A percentile compares a stretch with the other conserved stretches of the same genome.
Conservation (phyloP, 2,113 vertebrate genomes). For the Esox niger region DNA sequence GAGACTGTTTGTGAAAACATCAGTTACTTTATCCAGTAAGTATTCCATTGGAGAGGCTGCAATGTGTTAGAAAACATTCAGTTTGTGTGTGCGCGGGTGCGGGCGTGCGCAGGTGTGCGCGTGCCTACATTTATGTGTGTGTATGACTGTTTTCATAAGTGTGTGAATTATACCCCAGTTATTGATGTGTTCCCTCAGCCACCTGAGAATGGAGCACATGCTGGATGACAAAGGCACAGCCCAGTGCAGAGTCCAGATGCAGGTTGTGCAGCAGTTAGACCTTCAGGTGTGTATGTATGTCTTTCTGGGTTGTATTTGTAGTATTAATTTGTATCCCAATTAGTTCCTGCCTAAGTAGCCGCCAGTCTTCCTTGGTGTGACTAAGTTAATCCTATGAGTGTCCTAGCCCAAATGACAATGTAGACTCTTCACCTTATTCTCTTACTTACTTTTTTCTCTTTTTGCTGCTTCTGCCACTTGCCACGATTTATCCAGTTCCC, state of each 20-base stretch:
- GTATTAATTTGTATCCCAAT: too few relatives aligned
- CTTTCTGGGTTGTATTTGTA: background rate
- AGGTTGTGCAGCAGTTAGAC: conserved; percentile 66
- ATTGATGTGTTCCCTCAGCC: conserved; percentile 36
- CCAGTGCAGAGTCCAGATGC: conserved; percentile 68
- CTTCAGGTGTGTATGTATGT: conserved; percentile 46
- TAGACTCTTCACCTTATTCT: background rate
- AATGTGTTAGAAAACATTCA: too few relatives aligned
- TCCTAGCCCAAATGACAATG: background rate
- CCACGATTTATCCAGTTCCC: too few relatives aligned
- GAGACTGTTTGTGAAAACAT: conserved; percentile 89
- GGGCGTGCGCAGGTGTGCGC: too few relatives aligned
- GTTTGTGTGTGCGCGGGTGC: background rate
- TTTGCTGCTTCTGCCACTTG: too few relatives aligned
- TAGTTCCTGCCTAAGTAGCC: too few relatives aligned
- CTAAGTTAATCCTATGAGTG: too few relatives aligned
- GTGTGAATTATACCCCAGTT: background rate
- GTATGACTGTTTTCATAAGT: too few relatives aligned
- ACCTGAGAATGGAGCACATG: conserved; percentile 54
- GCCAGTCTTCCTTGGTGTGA: too few relatives aligned
- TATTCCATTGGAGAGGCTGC: conserved; percentile 22
- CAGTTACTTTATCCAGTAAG: conserved; percentile 91
- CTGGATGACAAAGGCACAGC: conserved; percentile 64
- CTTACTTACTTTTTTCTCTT: background rate
- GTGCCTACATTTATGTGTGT: too few relatives aligned